Percentiles rank a stretch among this genome's conserved stretches.
Evolutionary conservation across 2,888 invertebrate genomes (phyloP).

Genomic region (Tenthredo amoena): DNA sequence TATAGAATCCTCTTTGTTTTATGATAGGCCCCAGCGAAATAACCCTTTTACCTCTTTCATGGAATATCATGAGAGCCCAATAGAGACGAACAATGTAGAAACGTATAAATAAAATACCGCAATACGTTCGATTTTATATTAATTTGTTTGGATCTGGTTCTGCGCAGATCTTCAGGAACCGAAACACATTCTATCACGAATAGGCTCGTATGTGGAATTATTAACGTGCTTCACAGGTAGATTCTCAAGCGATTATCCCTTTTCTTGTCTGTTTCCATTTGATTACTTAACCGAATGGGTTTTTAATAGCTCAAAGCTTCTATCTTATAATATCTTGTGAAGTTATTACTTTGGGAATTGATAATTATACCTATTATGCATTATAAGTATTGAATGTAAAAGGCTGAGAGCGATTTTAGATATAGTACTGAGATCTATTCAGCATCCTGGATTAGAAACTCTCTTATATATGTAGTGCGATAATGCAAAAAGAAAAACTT

Average conservation of each 20-base stretch:
- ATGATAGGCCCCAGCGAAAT: background rate
- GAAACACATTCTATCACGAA: no score
- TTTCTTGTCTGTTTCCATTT: no score
- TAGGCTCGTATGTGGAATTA: no score
- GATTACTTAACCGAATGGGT: no score
- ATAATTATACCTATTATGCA: background rate
- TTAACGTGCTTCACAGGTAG: no score
- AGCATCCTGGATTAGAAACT: background rate
- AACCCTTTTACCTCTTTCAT: background rate
- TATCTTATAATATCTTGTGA: background rate
- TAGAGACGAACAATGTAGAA: background rate
- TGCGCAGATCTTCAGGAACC: no score
- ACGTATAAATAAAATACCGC: no score
- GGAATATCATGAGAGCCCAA: background rate
- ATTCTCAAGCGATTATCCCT: no score
- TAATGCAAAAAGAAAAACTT: background rate
- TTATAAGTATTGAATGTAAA: background rate
- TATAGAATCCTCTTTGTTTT: background rate
- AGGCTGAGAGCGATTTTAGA: background rate
- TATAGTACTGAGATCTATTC: background rate
- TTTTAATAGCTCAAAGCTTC: background rate
- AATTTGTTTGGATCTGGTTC: no score
- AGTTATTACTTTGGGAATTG: background rate
- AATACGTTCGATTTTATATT: no score
- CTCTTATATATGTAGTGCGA: background rate